Evolutionary conservation across 2,888 invertebrate genomes (phyloP), one percentile per base, ranked within the genome.

Genomic region (Phortica okadai): DNA sequence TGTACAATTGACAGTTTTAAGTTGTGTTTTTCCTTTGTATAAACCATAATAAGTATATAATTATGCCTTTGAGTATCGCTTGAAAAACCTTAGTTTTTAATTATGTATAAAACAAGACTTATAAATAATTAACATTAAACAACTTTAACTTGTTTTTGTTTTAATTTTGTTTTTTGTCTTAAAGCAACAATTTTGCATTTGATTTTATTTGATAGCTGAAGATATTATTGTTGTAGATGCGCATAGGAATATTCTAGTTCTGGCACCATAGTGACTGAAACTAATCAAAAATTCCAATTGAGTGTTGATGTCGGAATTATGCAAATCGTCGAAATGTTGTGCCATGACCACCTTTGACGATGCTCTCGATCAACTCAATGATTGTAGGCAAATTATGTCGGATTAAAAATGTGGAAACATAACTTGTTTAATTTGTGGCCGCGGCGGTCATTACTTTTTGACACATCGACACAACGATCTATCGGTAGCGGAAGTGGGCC

Each of bases 261-360:
- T 83, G 67, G 77, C 80, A 56, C 44, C 42, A 66, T 7, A 21
- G 11, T 56, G 0, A 16, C 44, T 11, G 42, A 66, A 41, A 10
- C 72, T 77, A 80, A 79, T 79, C 74, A 78, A 56, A 64, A 77
- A 81, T 80, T 76, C 21, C 66, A 64, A 78, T 78, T 77, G 79
- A 77, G 84, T 84, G 82, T 82, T 82, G 80, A 82, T 80, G 82
- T 54, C 69, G 58, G 73, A 75, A 69, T 76, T 82, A 84, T 84
- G 83, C 73, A 75, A 84, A 84, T 84, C 11, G n/a, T 11, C 41
- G 42, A 33, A 41, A 11, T 11, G n/a, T 16, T 59, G 7, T 59
- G 59, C 21, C 64, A 33, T 50, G 50, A 33, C 41, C 6, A 41
- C 11, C 16, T 33, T 10, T 33, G 25, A 25, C 5, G 11, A 21